Base-by-base conservation (phyloP, 2,113 vertebrate genomes). In the Quiscalus mexicanus region DNA sequence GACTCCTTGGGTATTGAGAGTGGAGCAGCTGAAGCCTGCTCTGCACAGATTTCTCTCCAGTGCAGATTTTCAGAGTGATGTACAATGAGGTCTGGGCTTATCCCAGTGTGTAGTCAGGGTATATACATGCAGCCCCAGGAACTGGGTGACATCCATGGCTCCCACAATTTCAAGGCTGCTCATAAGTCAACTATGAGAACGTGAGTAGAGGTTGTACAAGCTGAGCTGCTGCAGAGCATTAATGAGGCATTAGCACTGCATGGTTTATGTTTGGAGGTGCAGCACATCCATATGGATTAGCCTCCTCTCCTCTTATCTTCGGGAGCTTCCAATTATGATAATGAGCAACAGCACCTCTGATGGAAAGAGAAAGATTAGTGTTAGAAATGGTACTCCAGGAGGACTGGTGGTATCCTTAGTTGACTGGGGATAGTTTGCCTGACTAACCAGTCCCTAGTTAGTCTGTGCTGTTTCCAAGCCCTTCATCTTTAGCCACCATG, bases 401-500 rank as follows among this genome's bases (percentile, higher is more conserved):
- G 65, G 75, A 55, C 79, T 49, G n/a, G 53, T 87, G 31, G 39
- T 50, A 58, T 65, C 19, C 45, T 39, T 55, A 35, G 33, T 28
- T 90, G 55, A 60, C 47, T 62, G 19, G 35, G 71, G 18, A 6
- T 63, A 33, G 31, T 83, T 77, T 28, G 31, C 35, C 30, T 84
- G 30, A 55, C 63, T 83, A 19, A 28, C 22, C 56, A 16, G 13
- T 27, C 18, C 35, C 8, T 70, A 9, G 64, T 70, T 2, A 2
- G 28, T 71, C 50, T 73, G 20, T 87, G 25, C 64, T 84, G 17
- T 84, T 85, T 86, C 55, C 2, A 1, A 78, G 62, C 45, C 9
- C 15, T 10, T n/a, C 1, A 0, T 56, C 25, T 85, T 85, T 56
- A 87, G 77, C n/a, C 17, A 12, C 12, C 1, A 1, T 13, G 4